These are phyloP conservation scores for Brachionus plicatilis DNA, from an alignment of 1,140 invertebrate genomes.

Conservation along the genomic window DNA sequence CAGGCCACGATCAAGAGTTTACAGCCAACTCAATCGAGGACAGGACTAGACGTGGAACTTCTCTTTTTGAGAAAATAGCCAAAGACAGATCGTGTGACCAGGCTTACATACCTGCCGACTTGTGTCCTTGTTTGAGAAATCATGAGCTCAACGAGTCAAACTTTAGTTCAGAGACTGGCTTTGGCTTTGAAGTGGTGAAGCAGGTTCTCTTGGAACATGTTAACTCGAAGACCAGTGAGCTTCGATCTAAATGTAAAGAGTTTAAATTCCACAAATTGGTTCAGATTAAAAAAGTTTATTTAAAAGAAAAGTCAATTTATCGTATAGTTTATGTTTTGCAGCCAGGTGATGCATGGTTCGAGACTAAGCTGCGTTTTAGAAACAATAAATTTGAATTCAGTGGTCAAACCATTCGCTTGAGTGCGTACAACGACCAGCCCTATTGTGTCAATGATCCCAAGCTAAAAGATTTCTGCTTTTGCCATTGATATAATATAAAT, in stretches of 20 bases:
- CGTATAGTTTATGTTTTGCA: neutral
- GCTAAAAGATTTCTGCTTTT: constrained; percentile 21
- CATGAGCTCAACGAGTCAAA: neutral
- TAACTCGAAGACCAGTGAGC: neutral
- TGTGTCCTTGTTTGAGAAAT: neutral
- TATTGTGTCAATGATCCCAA: neutral
- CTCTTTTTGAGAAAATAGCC: neutral
- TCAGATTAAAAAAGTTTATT: neutral
- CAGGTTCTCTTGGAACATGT: neutral
- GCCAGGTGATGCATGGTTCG: constrained; percentile 28
- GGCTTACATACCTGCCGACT: neutral
- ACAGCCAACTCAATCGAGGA: neutral
- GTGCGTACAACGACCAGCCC: neutral
- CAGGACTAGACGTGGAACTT: neutral
- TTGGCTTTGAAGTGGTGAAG: neutral
- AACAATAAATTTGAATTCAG: neutral
- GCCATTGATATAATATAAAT: too few species aligned
- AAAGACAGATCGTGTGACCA: neutral
- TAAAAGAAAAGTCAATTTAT: neutral
- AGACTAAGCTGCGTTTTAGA: neutral
- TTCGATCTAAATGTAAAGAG: neutral
- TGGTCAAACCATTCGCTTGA: neutral
- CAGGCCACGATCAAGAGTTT: neutral
- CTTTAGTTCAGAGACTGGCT: neutral
- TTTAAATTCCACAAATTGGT: neutral